Evolutionary conservation across 2,888 invertebrate genomes (phyloP), one percentile per base, ranked within the genome.

Genomic region (Drosophila kanekoi): DNA sequence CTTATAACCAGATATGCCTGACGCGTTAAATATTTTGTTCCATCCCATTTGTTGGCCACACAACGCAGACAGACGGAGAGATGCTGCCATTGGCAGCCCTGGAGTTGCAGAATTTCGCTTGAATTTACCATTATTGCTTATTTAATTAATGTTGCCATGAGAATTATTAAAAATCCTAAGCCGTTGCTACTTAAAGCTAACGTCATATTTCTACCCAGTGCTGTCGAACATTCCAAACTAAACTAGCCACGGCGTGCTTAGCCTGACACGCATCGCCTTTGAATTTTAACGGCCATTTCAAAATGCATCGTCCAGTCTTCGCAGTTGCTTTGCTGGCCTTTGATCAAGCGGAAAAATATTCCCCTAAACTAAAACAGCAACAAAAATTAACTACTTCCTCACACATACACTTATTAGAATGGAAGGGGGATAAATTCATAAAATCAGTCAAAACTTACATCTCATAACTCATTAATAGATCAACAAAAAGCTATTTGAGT

Each of bases 131-230:
- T 75, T 72, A 59, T 77, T 61, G 78, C 71, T 85, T 74, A 82
- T 89, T 87, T 82, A 77, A 75, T 73, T 81, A 72, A 72, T 75
- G 76, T 72, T 78, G 76, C 81, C 88, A 90, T 90, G 88, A 82
- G 90, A 90, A 90, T 88, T 90, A 90, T 91, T 91, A 91, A 91
- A 91, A 89, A 81, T 82, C 62, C 83, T 81, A 77, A 72, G 64
- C 41, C 13, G 45, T 38, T 35, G 52, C 56, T 52, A 51, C 20
- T 51, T 14, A 11, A 37, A 51, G 4, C 10, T 37, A 37, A 51
- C 33, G 33, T 56, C 49, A 33, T n/a, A 32, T 20, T 33, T 20
- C 62, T 16, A 3, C 47, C 64, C 48, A 62, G 43, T 2, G 41
- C 43, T 65, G 63, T 35, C 65, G 52, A 66, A 63, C 51, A 65